Evolutionary conservation across 2,797 vertebrate genomes (phyloP).

Genomic region (Centropyge bicolor): DNA sequence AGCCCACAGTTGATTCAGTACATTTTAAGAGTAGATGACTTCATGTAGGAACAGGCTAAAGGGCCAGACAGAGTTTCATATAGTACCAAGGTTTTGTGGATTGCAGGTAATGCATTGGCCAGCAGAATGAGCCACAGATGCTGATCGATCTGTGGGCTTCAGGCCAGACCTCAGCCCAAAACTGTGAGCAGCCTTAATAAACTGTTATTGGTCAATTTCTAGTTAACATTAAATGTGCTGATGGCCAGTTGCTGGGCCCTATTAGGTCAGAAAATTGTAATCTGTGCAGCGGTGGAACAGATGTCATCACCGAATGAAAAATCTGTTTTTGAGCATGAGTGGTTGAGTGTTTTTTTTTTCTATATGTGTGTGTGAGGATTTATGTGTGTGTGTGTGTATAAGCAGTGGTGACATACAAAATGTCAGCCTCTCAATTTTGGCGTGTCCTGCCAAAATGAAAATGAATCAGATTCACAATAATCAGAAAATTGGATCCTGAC

Average conservation of each 20-base stretch:
- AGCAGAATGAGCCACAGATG: conserved; percentile 64
- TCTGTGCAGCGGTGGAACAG: conserved; percentile 70
- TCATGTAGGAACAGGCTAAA: conserved; percentile 11
- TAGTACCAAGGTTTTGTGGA: conserved; percentile 13
- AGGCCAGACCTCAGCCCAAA: conserved; percentile 56
- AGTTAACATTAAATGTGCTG: conserved; percentile 72
- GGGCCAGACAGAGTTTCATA: conserved; percentile 17
- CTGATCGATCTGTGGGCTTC: conserved; percentile 66
- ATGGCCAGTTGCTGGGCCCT: conserved; percentile 65
- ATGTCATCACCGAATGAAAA: conserved; percentile 74
- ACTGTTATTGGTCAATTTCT: conserved; percentile 76
- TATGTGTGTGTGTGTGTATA: conserved; percentile 14
- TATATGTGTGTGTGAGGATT: not conserved
- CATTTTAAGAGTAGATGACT: not conserved
- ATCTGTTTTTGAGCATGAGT: conserved; percentile 54
- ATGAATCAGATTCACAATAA: conserved; percentile 36
- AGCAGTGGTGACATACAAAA: conserved; percentile 27
- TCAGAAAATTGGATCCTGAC: conserved; percentile 35
- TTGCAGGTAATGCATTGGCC: conserved; percentile 42
- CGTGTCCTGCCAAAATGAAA: conserved; percentile 35
- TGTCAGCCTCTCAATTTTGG: conserved; percentile 27
- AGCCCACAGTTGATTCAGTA: not conserved
- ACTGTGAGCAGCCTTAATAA: conserved; percentile 63
- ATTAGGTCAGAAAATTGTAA: conserved; percentile 79
- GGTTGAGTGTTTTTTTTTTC: conserved; percentile 12